Conservation (phyloP, 92 coral and sea anemone species). For the Bergia puertoricense region DNA sequence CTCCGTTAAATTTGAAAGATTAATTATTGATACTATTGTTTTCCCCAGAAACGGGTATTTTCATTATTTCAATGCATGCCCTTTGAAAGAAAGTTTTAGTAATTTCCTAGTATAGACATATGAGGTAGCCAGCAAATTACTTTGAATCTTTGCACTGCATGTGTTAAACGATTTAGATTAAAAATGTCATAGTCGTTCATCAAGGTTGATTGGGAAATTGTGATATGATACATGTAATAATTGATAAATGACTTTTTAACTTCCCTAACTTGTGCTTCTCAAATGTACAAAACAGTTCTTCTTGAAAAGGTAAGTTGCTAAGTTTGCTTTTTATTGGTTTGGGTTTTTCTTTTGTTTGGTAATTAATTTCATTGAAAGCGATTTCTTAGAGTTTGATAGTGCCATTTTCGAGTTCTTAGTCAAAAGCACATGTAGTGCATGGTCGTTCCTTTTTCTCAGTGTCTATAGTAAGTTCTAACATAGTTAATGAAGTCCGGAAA, state of each 20-base stretch:
- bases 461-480: neutral
- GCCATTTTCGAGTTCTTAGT: neutral
- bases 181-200: no score
- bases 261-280: slow-evolving; percentile 57
- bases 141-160: no score
- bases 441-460: no score
- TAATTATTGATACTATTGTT: neutral
- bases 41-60: neutral
- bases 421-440: no score
- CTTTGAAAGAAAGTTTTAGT: neutral
- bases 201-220: no score
- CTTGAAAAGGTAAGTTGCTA: slow-evolving; percentile 81
- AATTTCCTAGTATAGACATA: neutral
- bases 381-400: neutral
- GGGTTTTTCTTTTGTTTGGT: neutral
- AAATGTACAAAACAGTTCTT: slow-evolving; percentile 59
- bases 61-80: no score
- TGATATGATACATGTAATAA: neutral
- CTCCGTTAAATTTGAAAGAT: neutral
- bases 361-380: neutral
- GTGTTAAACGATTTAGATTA: no score
- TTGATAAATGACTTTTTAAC: neutral
- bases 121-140: no score
- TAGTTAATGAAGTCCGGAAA: neutral
- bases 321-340: neutral